Conservation (phyloP, 2,888 invertebrate genomes). For the Drepana falcataria region DNA sequence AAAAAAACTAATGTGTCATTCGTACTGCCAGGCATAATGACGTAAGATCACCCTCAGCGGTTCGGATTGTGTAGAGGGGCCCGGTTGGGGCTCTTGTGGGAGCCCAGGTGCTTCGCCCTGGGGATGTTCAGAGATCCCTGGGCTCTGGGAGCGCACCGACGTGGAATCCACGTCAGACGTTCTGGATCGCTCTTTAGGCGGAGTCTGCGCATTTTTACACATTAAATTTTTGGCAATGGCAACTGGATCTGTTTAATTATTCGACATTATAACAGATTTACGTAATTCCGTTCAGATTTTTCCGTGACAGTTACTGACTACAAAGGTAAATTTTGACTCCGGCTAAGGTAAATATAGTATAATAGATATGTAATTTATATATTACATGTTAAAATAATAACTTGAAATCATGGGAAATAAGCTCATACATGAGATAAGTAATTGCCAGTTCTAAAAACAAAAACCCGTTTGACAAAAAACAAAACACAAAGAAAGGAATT, state of each 20-base stretch:
- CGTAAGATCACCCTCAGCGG: conserved; percentile 72
- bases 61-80: conserved; percentile 54
- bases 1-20: conserved; percentile 72
- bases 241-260: conserved; percentile 11
- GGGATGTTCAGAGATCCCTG: conserved; percentile 34
- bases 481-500: conserved; percentile 55
- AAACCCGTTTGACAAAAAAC: not conserved
- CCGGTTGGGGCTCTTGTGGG: conserved; percentile 53
- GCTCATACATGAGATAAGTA: not conserved
- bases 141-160: conserved; percentile 39
- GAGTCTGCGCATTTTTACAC: conserved; percentile 44
- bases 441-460: not conserved
- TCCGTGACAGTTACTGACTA: too few relatives aligned
- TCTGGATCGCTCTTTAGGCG: conserved; percentile 45
- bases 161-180: conserved; percentile 47
- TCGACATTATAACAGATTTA: conserved; percentile 11
- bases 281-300: conserved; percentile 5
- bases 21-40: conserved; percentile 77
- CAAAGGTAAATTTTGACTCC: too few relatives aligned
- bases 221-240: conserved; percentile 20
- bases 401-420: not conserved
- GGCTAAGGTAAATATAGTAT: too few relatives aligned
- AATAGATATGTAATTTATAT: conserved; percentile 1
- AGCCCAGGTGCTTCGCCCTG: conserved; percentile 32
- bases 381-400: too few relatives aligned